Percentiles rank a stretch among this genome's conserved stretches.
Conservation (phyloP, 1,140 invertebrate genomes). For the Trissolcus basalis region DNA sequence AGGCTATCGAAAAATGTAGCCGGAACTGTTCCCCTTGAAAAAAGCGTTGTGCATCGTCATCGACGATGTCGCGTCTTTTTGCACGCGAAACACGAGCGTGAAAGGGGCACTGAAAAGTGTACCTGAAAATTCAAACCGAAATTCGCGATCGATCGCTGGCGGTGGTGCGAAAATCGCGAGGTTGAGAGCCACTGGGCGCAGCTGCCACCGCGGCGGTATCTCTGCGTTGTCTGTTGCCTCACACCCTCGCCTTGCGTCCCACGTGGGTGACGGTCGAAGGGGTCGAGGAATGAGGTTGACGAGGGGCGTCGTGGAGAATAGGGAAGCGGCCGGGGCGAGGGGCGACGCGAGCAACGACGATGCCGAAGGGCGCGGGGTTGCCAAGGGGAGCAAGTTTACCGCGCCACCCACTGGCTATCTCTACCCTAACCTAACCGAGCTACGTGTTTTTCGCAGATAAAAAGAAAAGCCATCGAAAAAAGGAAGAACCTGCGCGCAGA, state of each 20-base stretch:
- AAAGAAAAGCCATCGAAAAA: conserved; percentile 23
- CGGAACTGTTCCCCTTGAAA: no score
- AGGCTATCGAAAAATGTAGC: no score
- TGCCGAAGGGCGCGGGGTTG: conserved; percentile 34
- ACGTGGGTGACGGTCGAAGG: conserved; percentile 69
- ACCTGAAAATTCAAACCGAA: conserved; percentile 32
- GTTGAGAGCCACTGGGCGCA: conserved; percentile 65
- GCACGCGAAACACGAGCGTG: neutral
- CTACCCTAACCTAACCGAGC: conserved; percentile 50
- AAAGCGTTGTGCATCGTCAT: no score
- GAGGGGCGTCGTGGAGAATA: conserved; percentile 47
- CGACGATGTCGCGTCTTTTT: no score
- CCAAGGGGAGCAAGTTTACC: conserved; percentile 45
- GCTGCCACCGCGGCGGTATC: conserved; percentile 67
- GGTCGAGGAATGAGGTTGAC: conserved; percentile 65
- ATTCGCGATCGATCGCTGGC: conserved; percentile 33
- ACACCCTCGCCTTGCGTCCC: conserved; percentile 65
- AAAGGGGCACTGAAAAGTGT: conserved; percentile 16
- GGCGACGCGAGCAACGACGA: conserved; percentile 23
- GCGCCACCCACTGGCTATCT: conserved; percentile 65
- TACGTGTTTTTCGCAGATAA: conserved; percentile 54
- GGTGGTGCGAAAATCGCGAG: conserved; percentile 22
- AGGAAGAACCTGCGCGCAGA: conserved; percentile 22
- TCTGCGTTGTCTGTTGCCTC: conserved; percentile 68
- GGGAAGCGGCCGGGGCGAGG: conserved; percentile 17